Percentiles rank a stretch among this genome's conserved stretches.
Conservation (phyloP, 2,888 invertebrate genomes). For the Cheilosia impressa region DNA sequence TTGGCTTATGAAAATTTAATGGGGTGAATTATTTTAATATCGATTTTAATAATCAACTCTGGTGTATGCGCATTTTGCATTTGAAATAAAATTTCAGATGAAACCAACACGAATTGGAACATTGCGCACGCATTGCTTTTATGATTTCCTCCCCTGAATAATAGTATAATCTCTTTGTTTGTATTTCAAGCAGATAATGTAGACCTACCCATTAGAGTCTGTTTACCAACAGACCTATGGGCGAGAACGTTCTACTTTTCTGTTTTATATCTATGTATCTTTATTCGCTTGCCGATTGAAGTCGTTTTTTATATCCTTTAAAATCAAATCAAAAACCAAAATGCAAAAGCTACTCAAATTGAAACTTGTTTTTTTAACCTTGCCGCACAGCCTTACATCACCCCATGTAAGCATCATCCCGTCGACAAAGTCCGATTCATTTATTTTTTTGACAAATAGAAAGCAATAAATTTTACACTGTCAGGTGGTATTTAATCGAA, state of each 20-base stretch:
- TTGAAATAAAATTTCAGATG: constrained; percentile 29
- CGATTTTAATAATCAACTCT: constrained; percentile 49
- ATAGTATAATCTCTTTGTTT: background rate
- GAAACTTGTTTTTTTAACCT: background rate
- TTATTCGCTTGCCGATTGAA: no score
- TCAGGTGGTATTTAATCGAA: constrained; percentile 63
- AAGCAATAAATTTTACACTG: constrained; percentile 45
- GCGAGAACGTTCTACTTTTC: no score
- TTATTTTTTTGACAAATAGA: constrained; percentile 33
- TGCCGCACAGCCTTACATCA: constrained; percentile 4
- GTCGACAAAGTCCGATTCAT: constrained; percentile 17
- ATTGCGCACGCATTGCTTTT: constrained; percentile 59
- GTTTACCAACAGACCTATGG: no score
- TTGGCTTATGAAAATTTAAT: constrained; percentile 52
- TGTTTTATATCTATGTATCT: no score
- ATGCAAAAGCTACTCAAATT: no score
- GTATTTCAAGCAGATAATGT: background rate
- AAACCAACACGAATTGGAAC: constrained; percentile 63
- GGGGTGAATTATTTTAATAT: constrained; percentile 66
- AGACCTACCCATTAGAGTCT: background rate
- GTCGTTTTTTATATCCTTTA: no score
- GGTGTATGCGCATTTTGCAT: constrained; percentile 69
- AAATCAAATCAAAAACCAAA: no score
- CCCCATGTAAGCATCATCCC: constrained; percentile 10
- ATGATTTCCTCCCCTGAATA: constrained; percentile 4